A percentile compares a stretch with the other conserved stretches of the same genome.
Conservation (phyloP, 2,888 invertebrate genomes). For the Tenthredo amoena region DNA sequence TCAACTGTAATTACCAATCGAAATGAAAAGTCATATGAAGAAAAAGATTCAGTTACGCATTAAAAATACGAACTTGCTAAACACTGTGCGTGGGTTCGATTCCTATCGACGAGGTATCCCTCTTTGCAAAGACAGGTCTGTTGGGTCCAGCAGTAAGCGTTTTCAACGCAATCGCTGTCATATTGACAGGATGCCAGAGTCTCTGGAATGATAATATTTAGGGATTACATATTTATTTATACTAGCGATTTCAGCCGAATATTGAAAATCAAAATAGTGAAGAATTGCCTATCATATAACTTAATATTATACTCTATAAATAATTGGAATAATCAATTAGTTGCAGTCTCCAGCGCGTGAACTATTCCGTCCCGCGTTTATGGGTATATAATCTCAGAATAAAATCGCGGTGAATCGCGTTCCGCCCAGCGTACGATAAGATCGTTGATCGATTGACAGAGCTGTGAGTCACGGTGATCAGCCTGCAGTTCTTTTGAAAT, state of each 20-base stretch:
- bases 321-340: conserved; percentile 12
- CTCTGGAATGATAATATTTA: conserved; percentile 60
- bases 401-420: conserved; percentile 15
- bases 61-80: conserved; percentile 71
- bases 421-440: neutral
- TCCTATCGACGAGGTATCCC: conserved; percentile 74
- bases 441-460: conserved; percentile 9
- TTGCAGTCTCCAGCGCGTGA: neutral
- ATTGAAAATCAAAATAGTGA: neutral
- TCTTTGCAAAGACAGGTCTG: conserved; percentile 76
- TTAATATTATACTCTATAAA: neutral
- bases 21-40: neutral
- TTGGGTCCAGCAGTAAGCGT: conserved; percentile 70
- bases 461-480: neutral
- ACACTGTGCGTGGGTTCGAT: conserved; percentile 76
- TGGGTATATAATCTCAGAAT: neutral
- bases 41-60: neutral
- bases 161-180: conserved; percentile 68
- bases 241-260: neutral
- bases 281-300: neutral
- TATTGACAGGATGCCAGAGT: conserved; percentile 65
- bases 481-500: neutral
- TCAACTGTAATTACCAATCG: neutral
- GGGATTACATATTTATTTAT: neutral
- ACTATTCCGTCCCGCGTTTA: neutral